Evolutionary conservation across 2,113 vertebrate genomes (phyloP).

Genomic region (Pluvialis apricaria): DNA sequence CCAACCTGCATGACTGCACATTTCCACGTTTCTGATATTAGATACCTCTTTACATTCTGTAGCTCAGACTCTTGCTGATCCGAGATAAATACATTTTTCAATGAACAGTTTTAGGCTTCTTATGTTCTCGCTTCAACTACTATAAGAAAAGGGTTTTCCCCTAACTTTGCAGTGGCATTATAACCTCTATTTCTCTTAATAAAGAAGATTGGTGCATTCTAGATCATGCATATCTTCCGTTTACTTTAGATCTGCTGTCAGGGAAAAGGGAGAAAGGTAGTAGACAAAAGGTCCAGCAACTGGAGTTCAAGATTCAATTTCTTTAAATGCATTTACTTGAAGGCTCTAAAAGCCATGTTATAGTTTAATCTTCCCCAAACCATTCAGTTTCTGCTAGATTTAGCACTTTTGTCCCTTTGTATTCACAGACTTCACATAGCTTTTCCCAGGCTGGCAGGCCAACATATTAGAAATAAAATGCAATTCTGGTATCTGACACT

Average conservation of each 20-base stretch:
- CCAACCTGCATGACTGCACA: rapidly evolving
- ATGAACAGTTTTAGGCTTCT: not conserved
- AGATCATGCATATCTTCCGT: not conserved
- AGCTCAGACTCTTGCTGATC: not conserved
- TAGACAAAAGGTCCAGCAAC: slow-evolving; percentile 10
- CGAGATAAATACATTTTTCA: not conserved
- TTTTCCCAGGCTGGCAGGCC: slow-evolving; percentile 73
- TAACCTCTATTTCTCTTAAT: not conserved
- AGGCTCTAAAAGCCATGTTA: slow-evolving; percentile 39
- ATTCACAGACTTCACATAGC: slow-evolving; percentile 56
- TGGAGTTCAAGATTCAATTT: slow-evolving; percentile 21
- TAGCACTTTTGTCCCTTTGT: slow-evolving; percentile 69
- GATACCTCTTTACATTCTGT: not conserved
- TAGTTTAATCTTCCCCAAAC: slow-evolving; percentile 49
- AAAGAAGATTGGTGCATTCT: not conserved
- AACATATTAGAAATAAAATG: slow-evolving; percentile 82
- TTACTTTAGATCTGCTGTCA: not conserved
- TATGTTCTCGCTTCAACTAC: not conserved
- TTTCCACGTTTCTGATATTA: not conserved
- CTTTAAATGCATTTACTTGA: slow-evolving; percentile 48
- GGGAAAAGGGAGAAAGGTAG: not conserved
- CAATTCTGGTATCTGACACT: slow-evolving; percentile 78
- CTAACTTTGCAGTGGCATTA: not conserved
- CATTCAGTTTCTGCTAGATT: slow-evolving; percentile 52
- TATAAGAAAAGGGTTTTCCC: not conserved